Conservation (phyloP, 2,113 vertebrate species). For the Syrmaticus mikado region DNA sequence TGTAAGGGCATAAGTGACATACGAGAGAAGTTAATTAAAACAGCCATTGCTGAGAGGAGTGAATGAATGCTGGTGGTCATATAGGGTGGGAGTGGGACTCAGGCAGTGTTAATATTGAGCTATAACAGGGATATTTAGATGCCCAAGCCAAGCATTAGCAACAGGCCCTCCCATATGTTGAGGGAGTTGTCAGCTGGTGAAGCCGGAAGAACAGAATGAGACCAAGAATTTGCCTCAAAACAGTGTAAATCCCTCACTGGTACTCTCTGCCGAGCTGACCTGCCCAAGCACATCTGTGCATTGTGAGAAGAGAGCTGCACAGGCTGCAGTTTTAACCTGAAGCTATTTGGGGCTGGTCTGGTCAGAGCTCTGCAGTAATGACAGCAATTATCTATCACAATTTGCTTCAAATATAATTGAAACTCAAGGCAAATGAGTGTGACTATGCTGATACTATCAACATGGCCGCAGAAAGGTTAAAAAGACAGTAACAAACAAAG, state of each 20-base stretch:
- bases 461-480: background rate
- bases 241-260: background rate
- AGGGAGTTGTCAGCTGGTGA: constrained; percentile 10
- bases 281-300: background rate
- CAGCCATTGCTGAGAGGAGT: background rate
- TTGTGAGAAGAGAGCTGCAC: background rate
- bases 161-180: background rate
- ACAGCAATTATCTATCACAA: constrained; percentile 11
- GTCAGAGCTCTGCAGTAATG: background rate
- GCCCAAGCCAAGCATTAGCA: constrained; percentile 20
- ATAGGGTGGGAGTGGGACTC: background rate
- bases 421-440: constrained; percentile 16
- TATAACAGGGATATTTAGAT: background rate
- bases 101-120: background rate
- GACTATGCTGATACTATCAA: background rate
- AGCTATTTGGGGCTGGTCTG: background rate
- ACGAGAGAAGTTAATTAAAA: constrained; percentile 50
- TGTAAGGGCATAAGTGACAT: constrained; percentile 31
- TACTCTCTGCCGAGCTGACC: background rate
- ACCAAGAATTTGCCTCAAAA: constrained; percentile 9
- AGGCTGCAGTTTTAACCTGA: background rate
- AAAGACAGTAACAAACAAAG: background rate
- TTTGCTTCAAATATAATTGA: constrained; percentile 38
- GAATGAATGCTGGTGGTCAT: constrained; percentile 7
- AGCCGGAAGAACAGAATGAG: background rate